Base-by-base conservation (phyloP, 2,113 vertebrate genomes). In the Cairina moschata region DNA sequence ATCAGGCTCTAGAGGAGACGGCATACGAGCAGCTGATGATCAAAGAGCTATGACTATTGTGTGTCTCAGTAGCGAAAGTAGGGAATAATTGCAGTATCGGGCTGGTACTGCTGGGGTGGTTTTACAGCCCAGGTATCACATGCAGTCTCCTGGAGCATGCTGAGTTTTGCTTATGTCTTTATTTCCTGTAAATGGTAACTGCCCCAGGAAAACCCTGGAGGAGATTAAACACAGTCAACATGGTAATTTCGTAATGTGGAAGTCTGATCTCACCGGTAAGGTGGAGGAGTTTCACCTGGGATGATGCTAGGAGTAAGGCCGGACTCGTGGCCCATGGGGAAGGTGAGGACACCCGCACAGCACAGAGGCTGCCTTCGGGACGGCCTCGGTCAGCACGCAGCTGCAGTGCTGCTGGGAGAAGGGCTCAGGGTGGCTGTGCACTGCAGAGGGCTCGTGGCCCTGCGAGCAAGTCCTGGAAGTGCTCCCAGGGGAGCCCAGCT, bases 381-480 rank as follows among this genome's bases (percentile, higher is more conserved):
- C 0, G 0, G 44, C 29, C 46, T 42, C 0, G 1, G 16, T 13
- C 60, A 6, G 7, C 40, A 4, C 0, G 0, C 58, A n/a, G 48
- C 4, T 14, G 46, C 0, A 2, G 8, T 17, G 10, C n/a, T 44
- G 59, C 52, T 50, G 17, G 59, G 36, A 17, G 44, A 54, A 20
- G 42, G 52, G 26, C 71, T 5, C 0, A 0, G 21, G 69, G 48
- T 63, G 15, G 23, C 29, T 20, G 29, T 9, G 55, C 36, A 3
- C 80, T 2, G 0, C 7, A 1, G 91, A 20, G 17, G 5, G 11
- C 71, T 36, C 1, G 0, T 2, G 25, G 20, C 71, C 58, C n/a
- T 4, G 1, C 9, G 42, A 5, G 6, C 3, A 2, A 9, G 34
- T 54, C 52, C 25, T 9, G 36, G 5, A 32, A 5, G 5, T 3